Evolutionary conservation across 2,113 vertebrate genomes (phyloP).

Genomic region (Apteryx mantelli): DNA sequence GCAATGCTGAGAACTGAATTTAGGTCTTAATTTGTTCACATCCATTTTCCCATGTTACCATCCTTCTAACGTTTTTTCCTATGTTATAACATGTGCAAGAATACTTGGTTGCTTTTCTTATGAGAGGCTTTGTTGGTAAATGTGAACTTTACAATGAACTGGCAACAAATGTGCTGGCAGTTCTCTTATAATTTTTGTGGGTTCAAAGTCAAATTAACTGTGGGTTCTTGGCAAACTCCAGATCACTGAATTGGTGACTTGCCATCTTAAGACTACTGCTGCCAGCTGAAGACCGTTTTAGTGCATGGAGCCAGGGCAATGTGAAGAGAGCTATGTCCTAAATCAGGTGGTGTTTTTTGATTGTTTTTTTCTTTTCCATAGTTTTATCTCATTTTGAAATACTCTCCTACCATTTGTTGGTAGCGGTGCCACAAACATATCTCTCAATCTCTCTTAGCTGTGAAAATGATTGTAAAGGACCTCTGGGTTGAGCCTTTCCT

Average conservation of each 20-base stretch:
- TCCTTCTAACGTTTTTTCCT: not conserved
- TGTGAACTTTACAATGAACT: not conserved
- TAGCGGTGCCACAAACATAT: not conserved
- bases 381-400: not conserved
- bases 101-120: not conserved
- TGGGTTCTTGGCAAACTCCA: not conserved
- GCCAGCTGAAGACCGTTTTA: rapidly evolving
- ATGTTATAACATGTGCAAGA: not conserved
- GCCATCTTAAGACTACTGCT: not conserved
- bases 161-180: not conserved
- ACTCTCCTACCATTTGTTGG: not conserved
- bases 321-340: rapidly evolving
- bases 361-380: not conserved
- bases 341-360: rapidly evolving
- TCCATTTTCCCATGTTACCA: not conserved
- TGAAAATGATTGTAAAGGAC: not conserved
- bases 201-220: not conserved
- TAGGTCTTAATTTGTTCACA: not conserved
- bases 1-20: not conserved
- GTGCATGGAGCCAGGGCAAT: not conserved
- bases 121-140: not conserved
- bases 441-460: not conserved
- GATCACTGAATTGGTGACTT: not conserved
- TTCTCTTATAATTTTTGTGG: not conserved
- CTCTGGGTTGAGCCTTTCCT: conserved; percentile 8